These are phyloP conservation scores for Lagenorhynchus albirostris DNA, from an alignment of 2,113 vertebrate genomes.

Conservation along the genomic window DNA sequence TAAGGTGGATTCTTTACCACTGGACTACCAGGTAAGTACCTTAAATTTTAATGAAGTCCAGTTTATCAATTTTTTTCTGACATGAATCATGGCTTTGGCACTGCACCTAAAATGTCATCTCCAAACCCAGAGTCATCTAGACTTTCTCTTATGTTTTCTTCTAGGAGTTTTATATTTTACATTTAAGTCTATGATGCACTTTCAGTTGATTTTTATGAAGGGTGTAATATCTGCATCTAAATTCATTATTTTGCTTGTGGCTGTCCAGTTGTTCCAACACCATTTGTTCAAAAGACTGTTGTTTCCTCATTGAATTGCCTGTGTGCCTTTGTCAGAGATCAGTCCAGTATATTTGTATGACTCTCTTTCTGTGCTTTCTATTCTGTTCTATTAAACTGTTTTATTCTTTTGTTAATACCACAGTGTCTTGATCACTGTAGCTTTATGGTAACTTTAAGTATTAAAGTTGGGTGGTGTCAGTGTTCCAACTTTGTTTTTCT, in stretches of 20 bases:
- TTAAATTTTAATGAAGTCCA: background rate
- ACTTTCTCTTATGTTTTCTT: background rate
- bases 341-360: background rate
- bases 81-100: background rate
- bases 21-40: no score
- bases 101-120: background rate
- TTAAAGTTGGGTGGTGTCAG: background rate
- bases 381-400: background rate
- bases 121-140: background rate
- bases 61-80: background rate
- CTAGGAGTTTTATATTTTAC: background rate
- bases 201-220: background rate
- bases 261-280: background rate
- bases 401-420: background rate
- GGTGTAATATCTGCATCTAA: background rate
- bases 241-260: background rate
- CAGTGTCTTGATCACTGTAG: background rate
- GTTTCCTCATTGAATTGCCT: background rate
- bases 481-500: background rate
- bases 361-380: background rate
- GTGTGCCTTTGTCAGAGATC: background rate
- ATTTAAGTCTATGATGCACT: background rate
- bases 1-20: no score
- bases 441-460: background rate
- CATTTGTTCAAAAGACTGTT: background rate